Evolutionary conservation across 2,797 vertebrate species (phyloP), one percentile per base, ranked within the genome.

Genomic region (Melanotaenia trifasciata): DNA sequence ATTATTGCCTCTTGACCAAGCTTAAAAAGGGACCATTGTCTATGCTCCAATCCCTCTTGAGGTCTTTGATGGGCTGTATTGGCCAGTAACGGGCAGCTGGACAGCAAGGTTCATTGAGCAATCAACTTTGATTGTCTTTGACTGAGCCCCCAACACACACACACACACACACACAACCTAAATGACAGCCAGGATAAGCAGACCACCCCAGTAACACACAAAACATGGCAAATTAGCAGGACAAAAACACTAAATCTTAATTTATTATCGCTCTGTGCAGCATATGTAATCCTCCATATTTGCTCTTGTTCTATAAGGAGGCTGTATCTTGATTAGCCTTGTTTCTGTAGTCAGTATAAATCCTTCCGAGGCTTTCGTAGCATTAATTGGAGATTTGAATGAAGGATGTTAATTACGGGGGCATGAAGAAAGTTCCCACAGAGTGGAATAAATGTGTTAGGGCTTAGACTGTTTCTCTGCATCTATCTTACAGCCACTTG

Each of bases 91-190:
- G 73, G 62, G 61, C 79, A 82, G 74, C 78, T 84, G 81, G 78
- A 87, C 74, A 64, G 3, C 58, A 45, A 51, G 89, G 84, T 90
- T 91, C 91, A 91, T 66, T 81, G 87, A 91, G 67, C 88, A 90
- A 80, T 92, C 74, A 0, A 59, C 78, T 73, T 56, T 89, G 69
- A 91, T 89, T 80, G 65, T 74, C 83, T 91, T 93, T 90, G 85
- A 88, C 84, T 62, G 66, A 73, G 76, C 51, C n/a, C 47, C n/a
- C n/a, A n/a, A n/a, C n/a, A 20, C 16, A 4, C 36, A 12, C 36
- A 10, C 35, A 6, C 10, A 11, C 10, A 3, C 12, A 38, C 43
- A 40, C 43, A 20, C 43, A 68, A 78, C 74, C 80, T 50, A 47
- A 53, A 13, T 50, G 53, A 81, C 77, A 78, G 75, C 56, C 45